Base-by-base conservation (phyloP, 2,888 invertebrate genomes). In the Troglohyphantes excavatus region DNA sequence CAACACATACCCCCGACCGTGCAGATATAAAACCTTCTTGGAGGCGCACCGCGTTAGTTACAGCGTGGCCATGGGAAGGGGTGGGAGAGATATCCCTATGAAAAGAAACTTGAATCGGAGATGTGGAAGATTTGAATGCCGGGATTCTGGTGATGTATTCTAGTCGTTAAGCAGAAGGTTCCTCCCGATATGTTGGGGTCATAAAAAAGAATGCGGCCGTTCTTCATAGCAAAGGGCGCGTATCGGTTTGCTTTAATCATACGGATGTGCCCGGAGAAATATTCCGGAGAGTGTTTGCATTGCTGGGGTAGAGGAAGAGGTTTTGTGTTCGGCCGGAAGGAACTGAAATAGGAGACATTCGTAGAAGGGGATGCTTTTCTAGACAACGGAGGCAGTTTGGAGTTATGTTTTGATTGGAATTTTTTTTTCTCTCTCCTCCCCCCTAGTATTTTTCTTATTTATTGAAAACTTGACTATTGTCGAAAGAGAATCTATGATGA, bases 41-140 rank as follows among this genome's bases (percentile, higher is more conserved):
- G 87, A 61, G 53, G 70, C 75, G 70, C 75, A 70, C 76, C 68
- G 83, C 76, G 76, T 89, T 89, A 89, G 76, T 88, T 83, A 83
- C 89, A 82, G 65, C 81, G 63, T 33, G 53, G 72, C 76, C 73
- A 75, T 65, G 59, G 39, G 33, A 70, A 39, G 87, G 87, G 87
- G 79, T 72, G 81, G 73, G 53, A 63, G 53, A 63, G 88, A 81
- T 87, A 81, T 72, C 79, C 9, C 53, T n/a, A 73, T 61, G 73
- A 68, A 83, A 82, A 89, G 88, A 83, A 82, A 83, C 90, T 89
- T 90, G 90, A 90, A 90, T 90, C 59, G 90, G 78, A 90, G 90
- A 90, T 90, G 90, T 63, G 90, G 43, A 67, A 90, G 90, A 90
- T 90, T 90, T 90, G 90, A 90, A 90, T 90, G 90, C 90, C 75